Evolutionary conservation across 2,113 vertebrate genomes (phyloP).

Genomic region (Drymodes brunneopygia): DNA sequence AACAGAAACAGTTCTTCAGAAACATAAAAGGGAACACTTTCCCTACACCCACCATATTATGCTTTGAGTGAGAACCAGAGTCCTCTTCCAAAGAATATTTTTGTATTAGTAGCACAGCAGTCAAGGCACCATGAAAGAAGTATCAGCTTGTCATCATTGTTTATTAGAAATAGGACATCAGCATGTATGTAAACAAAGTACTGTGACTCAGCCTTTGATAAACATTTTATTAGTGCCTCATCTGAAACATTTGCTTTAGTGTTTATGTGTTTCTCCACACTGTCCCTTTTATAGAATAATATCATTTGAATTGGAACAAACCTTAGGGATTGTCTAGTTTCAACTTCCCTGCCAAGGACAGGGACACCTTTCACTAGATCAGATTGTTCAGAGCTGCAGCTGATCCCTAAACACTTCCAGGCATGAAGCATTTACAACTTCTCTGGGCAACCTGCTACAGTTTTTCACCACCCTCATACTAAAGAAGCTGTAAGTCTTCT

Average conservation of each 20-base stretch:
- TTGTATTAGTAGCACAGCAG: background rate
- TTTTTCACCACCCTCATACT: background rate
- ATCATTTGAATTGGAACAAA: background rate
- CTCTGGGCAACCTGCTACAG: background rate
- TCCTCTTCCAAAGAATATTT: background rate
- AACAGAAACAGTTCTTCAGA: background rate
- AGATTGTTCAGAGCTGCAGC: background rate
- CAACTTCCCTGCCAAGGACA: background rate
- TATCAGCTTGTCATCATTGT: background rate
- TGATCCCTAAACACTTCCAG: background rate
- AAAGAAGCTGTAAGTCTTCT: background rate
- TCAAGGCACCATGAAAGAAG: background rate
- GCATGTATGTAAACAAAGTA: background rate
- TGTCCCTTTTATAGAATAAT: background rate
- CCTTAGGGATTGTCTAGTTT: background rate
- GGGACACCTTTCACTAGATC: background rate
- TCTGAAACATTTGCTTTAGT: background rate
- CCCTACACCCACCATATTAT: background rate
- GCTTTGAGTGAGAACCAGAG: background rate
- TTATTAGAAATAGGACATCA: background rate
- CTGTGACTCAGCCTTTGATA: background rate
- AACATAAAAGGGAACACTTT: background rate
- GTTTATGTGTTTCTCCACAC: background rate
- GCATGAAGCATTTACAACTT: background rate
- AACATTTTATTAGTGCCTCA: accelerated